phyloP scores from a whole-genome alignment of 1,140 invertebrate species.

The Sinonovacula constricta region DNA sequence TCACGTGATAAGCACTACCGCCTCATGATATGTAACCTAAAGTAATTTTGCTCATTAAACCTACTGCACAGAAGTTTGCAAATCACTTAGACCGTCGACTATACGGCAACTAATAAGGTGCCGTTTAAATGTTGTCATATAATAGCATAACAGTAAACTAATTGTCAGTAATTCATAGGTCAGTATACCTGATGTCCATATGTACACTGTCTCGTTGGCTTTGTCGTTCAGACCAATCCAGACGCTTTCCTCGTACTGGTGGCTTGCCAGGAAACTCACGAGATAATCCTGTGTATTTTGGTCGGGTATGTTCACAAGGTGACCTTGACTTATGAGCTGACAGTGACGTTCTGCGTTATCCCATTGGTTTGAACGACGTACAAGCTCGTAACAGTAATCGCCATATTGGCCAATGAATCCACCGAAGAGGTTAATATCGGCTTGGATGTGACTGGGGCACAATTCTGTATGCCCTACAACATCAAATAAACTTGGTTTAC shows the following conservation, averaged over 20 bases:
- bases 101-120: too few relatives aligned
- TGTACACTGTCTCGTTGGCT: slow-evolving; percentile 6
- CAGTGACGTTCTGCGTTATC: slow-evolving; percentile 30
- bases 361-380: slow-evolving; percentile 20
- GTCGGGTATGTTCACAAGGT: slow-evolving; percentile 13
- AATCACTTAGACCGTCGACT: too few relatives aligned
- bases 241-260: slow-evolving; percentile 11
- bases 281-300: slow-evolving; percentile 23
- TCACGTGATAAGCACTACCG: too few relatives aligned
- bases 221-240: slow-evolving; percentile 30
- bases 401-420: slow-evolving; percentile 43
- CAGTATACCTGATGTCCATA: slow-evolving; percentile 40
- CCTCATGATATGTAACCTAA: too few relatives aligned
- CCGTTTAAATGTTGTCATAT: too few relatives aligned
- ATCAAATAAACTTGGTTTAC: too few relatives aligned
- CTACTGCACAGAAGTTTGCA: too few relatives aligned
- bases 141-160: too few relatives aligned
- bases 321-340: not conserved
- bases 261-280: slow-evolving; percentile 13
- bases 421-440: slow-evolving; percentile 3
- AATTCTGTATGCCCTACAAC: slow-evolving; percentile 31
- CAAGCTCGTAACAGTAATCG: slow-evolving; percentile 42
- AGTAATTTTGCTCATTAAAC: too few relatives aligned
- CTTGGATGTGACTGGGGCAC: slow-evolving; percentile 19
- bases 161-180: too few relatives aligned